Base-by-base conservation (phyloP, 1,140 invertebrate genomes). In the Zelostemma sp. region DNA sequence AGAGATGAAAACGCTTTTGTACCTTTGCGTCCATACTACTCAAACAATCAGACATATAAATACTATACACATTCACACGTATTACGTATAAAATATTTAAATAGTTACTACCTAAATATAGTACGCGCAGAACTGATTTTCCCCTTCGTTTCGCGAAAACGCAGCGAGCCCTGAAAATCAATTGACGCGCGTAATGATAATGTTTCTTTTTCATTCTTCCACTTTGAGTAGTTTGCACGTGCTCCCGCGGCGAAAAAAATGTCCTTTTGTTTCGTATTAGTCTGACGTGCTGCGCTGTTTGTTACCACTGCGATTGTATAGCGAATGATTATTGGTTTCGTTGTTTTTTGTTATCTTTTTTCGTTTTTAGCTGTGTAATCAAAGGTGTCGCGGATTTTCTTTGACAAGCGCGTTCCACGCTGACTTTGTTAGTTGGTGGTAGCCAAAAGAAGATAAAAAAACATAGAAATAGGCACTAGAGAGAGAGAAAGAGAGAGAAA, bases 11-110 rank as follows among this genome's bases (percentile, higher is more conserved):
- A 77, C 60, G 76, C 68, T 76, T 79, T 75, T 75, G 68, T 80
- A 79, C 74, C 51, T 72, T 80, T 79, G 70, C 78, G 78, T 80
- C 77, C 77, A 78, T 73, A 69, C 75, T 80, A 71, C 66, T 80
- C 65, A 54, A 73, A 75, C 68, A 59, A 70, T 57, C 66, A 50
- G 63, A 68, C 68, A 41, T 41, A 41, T 41, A 15, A 6, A 38
- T 38, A 38, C 15, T 66, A 68, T 74, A 66, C 62, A 68, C 62
- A 63, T 65, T 43, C 46, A 12, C 46, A 28, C 46, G 46, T 55
- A 54, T 9, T 47, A 54, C n/a, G 15, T 46, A 46, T 12, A 28
- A 48, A 28, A 48, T 48, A 48, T 48, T 25, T 48, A 9, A 12
- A 45, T 57, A 56, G 38, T 46, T 57, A 57, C 45, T 57, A 57